A percentile compares a stretch with the other conserved stretches of the same genome.
phyloP scores from a whole-genome alignment of 2,888 invertebrate genomes.

The Limenitis arthemis region DNA sequence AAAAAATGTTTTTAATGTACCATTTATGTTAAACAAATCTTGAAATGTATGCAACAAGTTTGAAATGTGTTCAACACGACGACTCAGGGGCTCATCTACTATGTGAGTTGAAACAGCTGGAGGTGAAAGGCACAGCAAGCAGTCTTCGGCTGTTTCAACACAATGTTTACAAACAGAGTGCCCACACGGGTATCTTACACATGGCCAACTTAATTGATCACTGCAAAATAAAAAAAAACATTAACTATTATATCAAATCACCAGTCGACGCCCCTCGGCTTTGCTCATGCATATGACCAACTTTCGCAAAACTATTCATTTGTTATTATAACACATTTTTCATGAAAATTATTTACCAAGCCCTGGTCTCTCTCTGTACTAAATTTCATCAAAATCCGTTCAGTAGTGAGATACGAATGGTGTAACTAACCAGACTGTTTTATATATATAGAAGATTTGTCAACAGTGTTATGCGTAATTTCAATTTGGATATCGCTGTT shows the following conservation, averaged over 20 bases:
- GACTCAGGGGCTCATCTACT: constrained; percentile 35
- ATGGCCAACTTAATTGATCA: constrained; percentile 39
- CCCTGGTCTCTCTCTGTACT: too few relatives aligned
- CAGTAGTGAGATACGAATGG: too few relatives aligned
- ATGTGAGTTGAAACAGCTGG: constrained; percentile 26
- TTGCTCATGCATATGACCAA: too few relatives aligned
- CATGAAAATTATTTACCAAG: too few relatives aligned
- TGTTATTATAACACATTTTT: too few relatives aligned
- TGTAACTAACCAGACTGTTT: too few relatives aligned
- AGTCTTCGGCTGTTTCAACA: constrained; percentile 32
- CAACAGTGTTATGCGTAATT: constrained; percentile 32
- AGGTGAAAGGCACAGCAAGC: constrained; percentile 41
- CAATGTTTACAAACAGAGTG: constrained; percentile 49
- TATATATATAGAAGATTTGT: too few relatives aligned
- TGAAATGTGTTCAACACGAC: constrained; percentile 37
- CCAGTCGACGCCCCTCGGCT: too few relatives aligned
- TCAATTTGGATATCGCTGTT: too few relatives aligned
- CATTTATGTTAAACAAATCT: constrained; percentile 45
- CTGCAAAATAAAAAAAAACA: constrained; percentile 31
- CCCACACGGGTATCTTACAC: constrained; percentile 48
- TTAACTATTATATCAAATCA: background rate
- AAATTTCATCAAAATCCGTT: too few relatives aligned
- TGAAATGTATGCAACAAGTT: constrained; percentile 40
- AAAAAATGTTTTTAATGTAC: constrained; percentile 29
- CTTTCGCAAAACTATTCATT: too few relatives aligned